Evolutionary conservation across 35 echinoderm and acorn worm species (phyloP).

Genomic region (Holothuria glaberrima): DNA sequence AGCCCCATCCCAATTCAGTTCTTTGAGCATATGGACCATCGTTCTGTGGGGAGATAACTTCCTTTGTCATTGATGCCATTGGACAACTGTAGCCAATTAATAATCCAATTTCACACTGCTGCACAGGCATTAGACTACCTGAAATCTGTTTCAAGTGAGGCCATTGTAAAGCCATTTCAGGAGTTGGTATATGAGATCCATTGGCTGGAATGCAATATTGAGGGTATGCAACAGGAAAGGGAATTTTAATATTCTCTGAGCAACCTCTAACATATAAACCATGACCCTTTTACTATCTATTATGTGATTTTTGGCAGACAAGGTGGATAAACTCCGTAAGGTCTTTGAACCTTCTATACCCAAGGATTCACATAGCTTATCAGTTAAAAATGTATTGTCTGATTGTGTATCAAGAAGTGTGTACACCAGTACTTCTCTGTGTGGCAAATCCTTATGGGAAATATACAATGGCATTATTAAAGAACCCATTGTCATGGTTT

Average conservation of each 20-base stretch:
- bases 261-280: background rate
- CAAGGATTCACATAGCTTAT: background rate
- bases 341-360: conserved; percentile 12
- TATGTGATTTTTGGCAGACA: background rate
- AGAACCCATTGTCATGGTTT: background rate
- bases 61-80: background rate
- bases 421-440: background rate
- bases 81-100: conserved; percentile 17
- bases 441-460: background rate
- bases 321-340: background rate
- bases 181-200: background rate
- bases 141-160: conserved; percentile 15
- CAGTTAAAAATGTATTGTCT: background rate
- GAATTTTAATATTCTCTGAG: background rate
- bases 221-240: background rate
- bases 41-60: background rate
- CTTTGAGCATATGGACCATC: conserved; percentile 13
- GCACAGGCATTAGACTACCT: background rate
- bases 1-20: background rate
- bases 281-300: conserved; percentile 3
- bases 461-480: background rate
- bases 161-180: conserved; percentile 7
- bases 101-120: background rate
- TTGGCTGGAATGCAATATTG: background rate
- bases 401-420: background rate